Percentiles rank a stretch among this genome's conserved stretches.
phyloP scores from a whole-genome alignment of 2,888 invertebrate genomes.

The Tipula vernalis region DNA sequence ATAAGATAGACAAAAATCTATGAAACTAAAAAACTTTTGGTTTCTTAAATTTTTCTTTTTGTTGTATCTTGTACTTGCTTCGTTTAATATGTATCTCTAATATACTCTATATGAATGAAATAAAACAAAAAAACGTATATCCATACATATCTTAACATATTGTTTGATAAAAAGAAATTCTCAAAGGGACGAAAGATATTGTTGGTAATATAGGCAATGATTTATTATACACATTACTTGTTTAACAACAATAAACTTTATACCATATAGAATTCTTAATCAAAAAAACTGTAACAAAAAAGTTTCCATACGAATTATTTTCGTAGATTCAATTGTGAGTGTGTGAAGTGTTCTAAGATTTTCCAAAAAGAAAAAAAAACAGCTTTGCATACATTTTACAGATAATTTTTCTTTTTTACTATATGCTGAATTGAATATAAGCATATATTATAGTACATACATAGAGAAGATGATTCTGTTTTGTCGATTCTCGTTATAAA shows the following conservation, averaged over 20 bases:
- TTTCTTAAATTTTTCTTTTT: background rate
- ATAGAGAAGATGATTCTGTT: background rate
- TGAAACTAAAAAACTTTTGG: background rate
- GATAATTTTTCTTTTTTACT: background rate
- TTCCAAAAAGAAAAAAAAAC: background rate
- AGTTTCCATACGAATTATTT: background rate
- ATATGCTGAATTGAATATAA: background rate
- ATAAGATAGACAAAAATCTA: background rate
- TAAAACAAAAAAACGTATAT: background rate
- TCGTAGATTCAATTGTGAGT: background rate
- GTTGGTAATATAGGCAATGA: background rate
- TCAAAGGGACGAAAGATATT: constrained; percentile 4
- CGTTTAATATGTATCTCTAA: background rate
- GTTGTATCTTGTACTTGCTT: background rate
- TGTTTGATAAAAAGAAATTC: background rate
- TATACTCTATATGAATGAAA: background rate
- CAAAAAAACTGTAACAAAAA: background rate
- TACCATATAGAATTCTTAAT: background rate
- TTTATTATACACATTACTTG: background rate
- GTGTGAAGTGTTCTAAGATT: background rate
- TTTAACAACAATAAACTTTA: background rate
- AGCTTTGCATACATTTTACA: background rate
- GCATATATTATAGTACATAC: too few relatives aligned
- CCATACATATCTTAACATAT: background rate
- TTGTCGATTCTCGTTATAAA: background rate